Evolutionary conservation across 1,140 invertebrate species (phyloP), one percentile per base, ranked within the genome.

Genomic region (Eufriesea mexicana): DNA sequence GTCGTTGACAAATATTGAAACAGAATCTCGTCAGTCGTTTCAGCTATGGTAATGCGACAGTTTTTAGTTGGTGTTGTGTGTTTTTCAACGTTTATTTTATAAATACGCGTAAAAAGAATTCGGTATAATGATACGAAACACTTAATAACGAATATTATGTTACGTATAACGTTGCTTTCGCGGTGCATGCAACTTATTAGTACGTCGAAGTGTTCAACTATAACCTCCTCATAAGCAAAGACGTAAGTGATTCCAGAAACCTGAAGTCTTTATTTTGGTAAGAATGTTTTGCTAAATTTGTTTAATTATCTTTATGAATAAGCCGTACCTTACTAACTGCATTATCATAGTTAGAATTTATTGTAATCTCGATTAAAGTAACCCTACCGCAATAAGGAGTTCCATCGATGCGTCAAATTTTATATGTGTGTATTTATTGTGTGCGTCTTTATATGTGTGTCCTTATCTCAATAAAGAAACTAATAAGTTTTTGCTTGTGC

Each of bases 321-420:
- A 54, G 7, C 42, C 7, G 42, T 25, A 14, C 2, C 14, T 35
- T 23, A 14, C 59, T 18, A 4, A 42, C 9, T 7, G 14, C 68
- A 35, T 23, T 14, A 2, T 2, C 35, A 12, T n/a, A 12, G 9
- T 51, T 72, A 42, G 25, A n/a, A 14, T 51, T 12, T 28, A n/a
- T 10, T 16, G 9, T 12, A 51, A 47, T 42, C 0, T 8, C 16
- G 18, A 25, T 73, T 35, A 18, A 51, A 20, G 20, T 47, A 59
- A 16, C 20, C 20, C 67, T 45, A 20, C 35, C 8, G 25, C 12
- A 54, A 54, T 28, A 55, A 47, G 2, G 18, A 45, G 61, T 55
- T 75, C 68, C 54, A 61, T 67, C 14, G 45, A 77, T 66, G 64
- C 49, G 20, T 80, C 12, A 61, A 64, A 77, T 25, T 51, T 75